phyloP scores from a whole-genome alignment of 2,888 invertebrate species.

The Sipha maydis region DNA sequence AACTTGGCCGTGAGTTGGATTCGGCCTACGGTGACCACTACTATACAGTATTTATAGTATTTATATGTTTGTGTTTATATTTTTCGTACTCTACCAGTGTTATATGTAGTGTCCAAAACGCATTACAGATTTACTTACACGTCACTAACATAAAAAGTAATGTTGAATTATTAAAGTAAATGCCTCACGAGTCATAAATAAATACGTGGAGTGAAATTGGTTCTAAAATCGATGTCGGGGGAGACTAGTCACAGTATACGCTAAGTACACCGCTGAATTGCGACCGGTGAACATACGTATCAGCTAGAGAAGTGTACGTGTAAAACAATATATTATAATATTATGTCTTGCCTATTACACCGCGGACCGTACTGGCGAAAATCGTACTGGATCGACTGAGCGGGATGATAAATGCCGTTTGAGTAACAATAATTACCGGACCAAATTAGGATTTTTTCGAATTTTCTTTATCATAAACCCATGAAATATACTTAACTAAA shows the following conservation, averaged over 20 bases:
- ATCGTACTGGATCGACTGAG: background rate
- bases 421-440: background rate
- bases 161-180: background rate
- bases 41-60: background rate
- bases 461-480: background rate
- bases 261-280: constrained; percentile 5
- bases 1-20: too few species aligned
- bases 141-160: constrained; percentile 13
- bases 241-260: background rate
- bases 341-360: background rate
- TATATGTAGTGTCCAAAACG: background rate
- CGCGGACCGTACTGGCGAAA: background rate
- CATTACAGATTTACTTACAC: constrained; percentile 2
- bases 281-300: background rate
- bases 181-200: constrained; percentile 3
- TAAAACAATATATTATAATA: background rate
- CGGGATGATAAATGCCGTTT: background rate
- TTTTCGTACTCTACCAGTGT: background rate
- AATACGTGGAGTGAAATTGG: constrained; percentile 26
- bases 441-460: background rate
- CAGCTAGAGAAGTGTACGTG: background rate
- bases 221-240: constrained; percentile 25
- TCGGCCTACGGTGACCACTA: too few species aligned
- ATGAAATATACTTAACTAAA: too few species aligned
- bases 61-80: background rate